A percentile compares a stretch with the other conserved stretches of the same genome.
Evolutionary conservation across 2,797 vertebrate genomes (phyloP).

Genomic region (Pempheris klunzingeri): DNA sequence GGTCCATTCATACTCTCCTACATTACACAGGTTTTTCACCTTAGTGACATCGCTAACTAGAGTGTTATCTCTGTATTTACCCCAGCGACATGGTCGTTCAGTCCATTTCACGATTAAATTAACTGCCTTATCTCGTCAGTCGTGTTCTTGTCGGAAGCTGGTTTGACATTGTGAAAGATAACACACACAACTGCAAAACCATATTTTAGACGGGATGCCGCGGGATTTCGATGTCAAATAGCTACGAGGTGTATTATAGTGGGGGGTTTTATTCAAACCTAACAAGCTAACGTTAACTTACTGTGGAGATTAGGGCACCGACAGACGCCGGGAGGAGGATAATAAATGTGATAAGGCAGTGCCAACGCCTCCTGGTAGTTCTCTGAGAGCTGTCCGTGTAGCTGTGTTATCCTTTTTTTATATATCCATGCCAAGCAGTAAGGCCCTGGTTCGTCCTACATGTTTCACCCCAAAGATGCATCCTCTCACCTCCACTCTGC

Average conservation of each 20-base stretch:
- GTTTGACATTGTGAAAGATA: neutral
- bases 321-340: neutral
- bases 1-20: neutral
- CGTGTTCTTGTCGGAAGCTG: neutral
- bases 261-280: slow-evolving; percentile 14
- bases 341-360: slow-evolving; percentile 11
- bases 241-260: neutral
- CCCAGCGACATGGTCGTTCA: neutral
- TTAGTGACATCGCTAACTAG: neutral
- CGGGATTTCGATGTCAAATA: no score
- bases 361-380: slow-evolving; percentile 7
- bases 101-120: neutral
- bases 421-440: no score
- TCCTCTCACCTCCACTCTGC: slow-evolving; percentile 52
- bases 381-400: neutral
- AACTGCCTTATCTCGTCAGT: slow-evolving; percentile 3
- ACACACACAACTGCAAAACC: neutral
- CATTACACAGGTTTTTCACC: neutral
- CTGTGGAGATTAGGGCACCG: slow-evolving; percentile 7
- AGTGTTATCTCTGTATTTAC: neutral
- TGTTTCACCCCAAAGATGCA: slow-evolving; percentile 39
- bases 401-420: neutral
- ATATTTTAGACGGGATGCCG: neutral
- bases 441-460: slow-evolving; percentile 31
- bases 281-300: slow-evolving; percentile 21